Evolutionary conservation across 2,797 vertebrate species (phyloP).

Genomic region (Thamnophis elegans): DNA sequence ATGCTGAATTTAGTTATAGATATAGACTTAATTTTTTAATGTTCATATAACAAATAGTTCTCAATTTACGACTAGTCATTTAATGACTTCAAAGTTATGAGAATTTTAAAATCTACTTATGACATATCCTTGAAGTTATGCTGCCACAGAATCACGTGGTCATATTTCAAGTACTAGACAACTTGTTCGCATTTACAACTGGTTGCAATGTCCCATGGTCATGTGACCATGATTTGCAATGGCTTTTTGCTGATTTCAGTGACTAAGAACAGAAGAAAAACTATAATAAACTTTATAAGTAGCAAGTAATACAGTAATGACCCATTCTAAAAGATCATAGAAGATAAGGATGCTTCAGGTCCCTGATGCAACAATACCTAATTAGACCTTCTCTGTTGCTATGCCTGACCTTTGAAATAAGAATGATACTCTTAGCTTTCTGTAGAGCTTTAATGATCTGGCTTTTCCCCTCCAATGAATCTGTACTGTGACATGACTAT

Average conservation of each 20-base stretch:
- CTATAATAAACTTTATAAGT: not conserved
- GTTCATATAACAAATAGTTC: not conserved
- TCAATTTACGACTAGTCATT: not conserved
- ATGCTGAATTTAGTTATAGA: not conserved
- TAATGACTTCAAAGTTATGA: not conserved
- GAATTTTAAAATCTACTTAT: not conserved
- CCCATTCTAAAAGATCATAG: not conserved
- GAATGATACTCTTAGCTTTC: not conserved
- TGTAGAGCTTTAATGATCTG: not conserved
- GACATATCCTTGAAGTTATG: not conserved
- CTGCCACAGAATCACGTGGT: too few relatives aligned
- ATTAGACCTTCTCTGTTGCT: not conserved
- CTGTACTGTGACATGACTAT: not conserved
- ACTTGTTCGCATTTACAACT: too few relatives aligned
- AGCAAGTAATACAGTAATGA: not conserved
- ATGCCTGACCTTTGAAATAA: not conserved
- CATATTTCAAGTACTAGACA: not conserved
- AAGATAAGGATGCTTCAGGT: not conserved
- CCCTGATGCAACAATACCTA: not conserved
- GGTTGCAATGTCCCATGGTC: not conserved
- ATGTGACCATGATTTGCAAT: not conserved
- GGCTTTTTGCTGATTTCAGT: not conserved
- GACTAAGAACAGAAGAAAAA: not conserved
- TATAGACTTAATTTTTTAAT: not conserved
- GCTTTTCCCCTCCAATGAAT: not conserved